Evolutionary conservation across 92 coral and sea anemone species (phyloP), one percentile per base, ranked within the genome.

Genomic region (Bergia puertoricense): DNA sequence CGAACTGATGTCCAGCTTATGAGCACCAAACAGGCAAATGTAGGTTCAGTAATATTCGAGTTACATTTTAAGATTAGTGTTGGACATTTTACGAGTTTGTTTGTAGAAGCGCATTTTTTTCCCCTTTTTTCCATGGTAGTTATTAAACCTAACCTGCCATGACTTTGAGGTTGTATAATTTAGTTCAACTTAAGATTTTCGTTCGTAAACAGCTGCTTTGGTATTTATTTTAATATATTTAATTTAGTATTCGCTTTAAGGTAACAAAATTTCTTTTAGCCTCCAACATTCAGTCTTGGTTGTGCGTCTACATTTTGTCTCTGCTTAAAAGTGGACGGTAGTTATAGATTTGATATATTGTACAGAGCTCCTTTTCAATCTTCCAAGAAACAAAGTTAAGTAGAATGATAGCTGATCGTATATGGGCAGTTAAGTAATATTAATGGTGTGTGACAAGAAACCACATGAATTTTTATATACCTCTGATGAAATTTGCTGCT

Each of bases 401-500:
- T 81, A 62, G 74, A n/a, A 62, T 40, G 85, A 44, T 44, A 15
- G 56, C 44, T 82, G 10, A 42, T 48, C 39, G 3, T 57, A 65
- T 45, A 38, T 38, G 43, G 87, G 78, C 15, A 16, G 30, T 62
- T 51, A 37, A 51, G 20, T 14, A 22, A 66, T 4, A 20, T 37
- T 20, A 42, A 39, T 43, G 20, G 23, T 45, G 65, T 68, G 79
- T 42, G 37, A 42, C 30, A 30, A 10, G 23, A 79, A 81, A 67
- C 86, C 62, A 48, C 66, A 43, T 30, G 87, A 37, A 46, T 73
- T 84, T 45, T 71, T 43, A 77, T 48, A 68, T 43, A 84, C 65
- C 40, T 10, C 45, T 69, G 76, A 69, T 69, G 76, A 69, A 82
- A 84, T 84, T 84, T 84, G 77, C 79, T 84, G 87, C 77, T 84